Evolutionary conservation across 2,797 vertebrate species (phyloP).

Genomic region (Peromyscus attwateri): DNA sequence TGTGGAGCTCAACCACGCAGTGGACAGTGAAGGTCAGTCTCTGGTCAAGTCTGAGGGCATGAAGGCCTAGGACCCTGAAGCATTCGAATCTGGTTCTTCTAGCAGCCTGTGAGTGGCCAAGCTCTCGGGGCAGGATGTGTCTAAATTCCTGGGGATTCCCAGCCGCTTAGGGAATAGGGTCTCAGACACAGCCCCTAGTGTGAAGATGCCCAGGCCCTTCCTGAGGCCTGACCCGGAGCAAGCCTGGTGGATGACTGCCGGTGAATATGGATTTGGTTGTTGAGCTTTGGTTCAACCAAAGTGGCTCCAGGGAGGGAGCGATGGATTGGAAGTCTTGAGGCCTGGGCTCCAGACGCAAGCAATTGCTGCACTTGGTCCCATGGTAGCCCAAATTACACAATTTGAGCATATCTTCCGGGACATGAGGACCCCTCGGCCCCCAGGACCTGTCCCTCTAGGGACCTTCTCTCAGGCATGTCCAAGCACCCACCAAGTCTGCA

Average conservation of each 20-base stretch:
- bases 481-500: background rate
- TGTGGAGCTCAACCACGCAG: slow-evolving; percentile 78
- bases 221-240: background rate
- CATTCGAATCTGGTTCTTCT: background rate
- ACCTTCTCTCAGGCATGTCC: background rate
- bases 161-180: background rate
- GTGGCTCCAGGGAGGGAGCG: background rate
- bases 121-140: background rate
- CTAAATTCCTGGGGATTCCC: background rate
- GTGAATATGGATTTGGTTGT: background rate
- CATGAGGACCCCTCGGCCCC: too few relatives aligned
- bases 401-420: background rate
- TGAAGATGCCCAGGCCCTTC: background rate
- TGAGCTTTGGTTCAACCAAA: background rate
- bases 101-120: background rate
- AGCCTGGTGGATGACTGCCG: background rate
- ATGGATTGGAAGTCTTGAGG: background rate
- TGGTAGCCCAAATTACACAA: background rate
- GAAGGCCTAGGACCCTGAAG: background rate
- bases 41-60: accelerated
- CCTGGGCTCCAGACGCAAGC: background rate
- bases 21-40: slow-evolving; percentile 85
- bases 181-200: background rate
- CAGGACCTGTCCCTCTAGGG: background rate
- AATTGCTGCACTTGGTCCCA: background rate